These are phyloP conservation scores for Enhydra lutris DNA, from an alignment of 2,113 vertebrate species.

Conservation along the genomic window DNA sequence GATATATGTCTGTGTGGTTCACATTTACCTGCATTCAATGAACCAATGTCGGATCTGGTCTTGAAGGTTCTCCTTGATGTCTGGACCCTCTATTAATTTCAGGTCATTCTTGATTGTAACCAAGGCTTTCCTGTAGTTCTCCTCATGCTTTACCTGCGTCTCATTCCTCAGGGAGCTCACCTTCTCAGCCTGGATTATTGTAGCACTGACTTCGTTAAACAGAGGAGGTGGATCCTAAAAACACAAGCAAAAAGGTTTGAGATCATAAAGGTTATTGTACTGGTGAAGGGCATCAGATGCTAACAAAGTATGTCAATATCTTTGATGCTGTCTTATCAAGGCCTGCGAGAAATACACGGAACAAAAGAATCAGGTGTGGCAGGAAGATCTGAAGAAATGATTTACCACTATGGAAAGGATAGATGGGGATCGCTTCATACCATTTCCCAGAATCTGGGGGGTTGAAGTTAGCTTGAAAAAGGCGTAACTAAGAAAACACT, in stretches of 20 bases:
- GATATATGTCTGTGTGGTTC: rapidly evolving
- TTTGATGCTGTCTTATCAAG: no score
- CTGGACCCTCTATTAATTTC: constrained; percentile 73
- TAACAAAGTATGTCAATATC: rapidly evolving
- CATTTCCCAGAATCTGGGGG: no score
- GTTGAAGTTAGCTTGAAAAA: neutral
- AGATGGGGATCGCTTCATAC: rapidly evolving
- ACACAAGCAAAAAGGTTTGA: neutral
- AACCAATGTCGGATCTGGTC: constrained; percentile 91
- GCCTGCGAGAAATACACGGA: neutral
- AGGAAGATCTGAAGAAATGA: rapidly evolving
- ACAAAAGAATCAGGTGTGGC: rapidly evolving
- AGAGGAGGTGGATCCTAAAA: constrained; percentile 81
- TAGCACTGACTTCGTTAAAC: constrained; percentile 57
- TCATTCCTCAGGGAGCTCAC: constrained; percentile 52
- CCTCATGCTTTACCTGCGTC: constrained; percentile 75
- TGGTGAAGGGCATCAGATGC: rapidly evolving
- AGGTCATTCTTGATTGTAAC: constrained; percentile 80
- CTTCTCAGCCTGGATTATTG: constrained; percentile 47
- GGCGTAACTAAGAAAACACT: neutral
- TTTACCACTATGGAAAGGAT: rapidly evolving
- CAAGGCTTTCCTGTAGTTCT: constrained; percentile 80
- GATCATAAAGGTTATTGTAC: neutral
- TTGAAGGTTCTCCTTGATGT: constrained; percentile 84
- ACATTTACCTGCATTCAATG: constrained; percentile 86